Conservation (phyloP, 35 echinoderm and acorn worm genomes). For the Acanthaster planci region DNA sequence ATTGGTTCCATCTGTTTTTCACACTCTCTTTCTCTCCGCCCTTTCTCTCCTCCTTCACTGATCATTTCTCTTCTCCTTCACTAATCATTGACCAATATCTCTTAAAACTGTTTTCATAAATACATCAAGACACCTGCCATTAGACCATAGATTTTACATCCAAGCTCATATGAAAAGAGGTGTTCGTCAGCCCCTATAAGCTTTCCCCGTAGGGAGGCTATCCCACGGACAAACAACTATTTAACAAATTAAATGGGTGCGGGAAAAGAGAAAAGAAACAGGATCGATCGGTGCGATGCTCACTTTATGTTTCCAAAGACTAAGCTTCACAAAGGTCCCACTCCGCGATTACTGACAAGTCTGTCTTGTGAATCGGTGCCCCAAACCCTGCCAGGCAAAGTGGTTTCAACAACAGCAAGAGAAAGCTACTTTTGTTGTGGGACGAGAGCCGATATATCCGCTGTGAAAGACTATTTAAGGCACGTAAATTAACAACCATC, state of each 20-base stretch:
- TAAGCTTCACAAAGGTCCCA: not conserved
- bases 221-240: not conserved
- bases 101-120: too few relatives aligned
- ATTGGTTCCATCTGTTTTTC: too few relatives aligned
- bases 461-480: not conserved
- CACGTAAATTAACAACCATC: constrained; percentile 23
- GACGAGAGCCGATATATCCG: not conserved
- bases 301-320: not conserved
- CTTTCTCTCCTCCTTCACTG: too few relatives aligned
- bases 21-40: too few relatives aligned
- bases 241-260: constrained; percentile 7
- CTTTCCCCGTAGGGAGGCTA: not conserved
- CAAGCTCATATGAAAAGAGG: not conserved
- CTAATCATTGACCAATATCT: too few relatives aligned
- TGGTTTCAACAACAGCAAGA: not conserved
- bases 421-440: not conserved
- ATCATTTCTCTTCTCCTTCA: too few relatives aligned
- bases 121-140: not conserved
- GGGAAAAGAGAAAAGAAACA: not conserved
- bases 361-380: not conserved
- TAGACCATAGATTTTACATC: not conserved
- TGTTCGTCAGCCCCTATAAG: not conserved
- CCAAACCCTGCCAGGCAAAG: not conserved
- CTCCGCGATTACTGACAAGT: constrained; percentile 1
- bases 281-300: constrained; percentile 18